Evolutionary conservation across 1,140 invertebrate genomes (phyloP).

Genomic region (Oncopodura yosiiana): DNA sequence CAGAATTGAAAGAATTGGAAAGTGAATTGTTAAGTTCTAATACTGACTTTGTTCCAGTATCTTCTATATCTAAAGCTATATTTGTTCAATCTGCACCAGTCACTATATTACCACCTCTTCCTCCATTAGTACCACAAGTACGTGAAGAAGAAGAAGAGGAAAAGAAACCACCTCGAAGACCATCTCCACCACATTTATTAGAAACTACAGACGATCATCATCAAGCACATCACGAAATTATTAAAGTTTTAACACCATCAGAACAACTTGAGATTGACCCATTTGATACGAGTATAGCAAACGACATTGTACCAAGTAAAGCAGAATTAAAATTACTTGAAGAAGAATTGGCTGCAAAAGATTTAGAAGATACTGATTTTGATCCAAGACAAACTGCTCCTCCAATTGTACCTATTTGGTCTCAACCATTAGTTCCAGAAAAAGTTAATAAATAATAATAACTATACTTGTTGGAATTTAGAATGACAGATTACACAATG

Average conservation of each 20-base stretch:
- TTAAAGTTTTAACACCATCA: too few species aligned
- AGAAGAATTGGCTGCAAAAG: slow-evolving; percentile 30
- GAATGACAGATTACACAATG: slow-evolving; percentile 4
- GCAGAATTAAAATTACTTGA: slow-evolving; percentile 35
- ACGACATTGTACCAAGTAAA: slow-evolving; percentile 33
- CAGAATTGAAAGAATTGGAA: slow-evolving; percentile 31
- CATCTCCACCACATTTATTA: background rate
- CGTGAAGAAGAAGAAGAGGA: background rate
- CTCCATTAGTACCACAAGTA: slow-evolving; percentile 1
- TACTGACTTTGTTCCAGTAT: slow-evolving; percentile 15
- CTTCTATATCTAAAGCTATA: background rate
- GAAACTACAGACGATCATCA: slow-evolving; percentile 32
- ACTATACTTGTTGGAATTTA: too few species aligned
- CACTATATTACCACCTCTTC: background rate
- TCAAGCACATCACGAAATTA: too few species aligned
- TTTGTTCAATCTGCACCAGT: background rate
- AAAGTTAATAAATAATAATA: background rate
- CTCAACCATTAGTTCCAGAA: too few species aligned
- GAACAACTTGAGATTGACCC: too few species aligned
- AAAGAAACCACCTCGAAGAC: background rate
- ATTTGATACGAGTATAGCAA: slow-evolving; percentile 39
- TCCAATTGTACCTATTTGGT: too few species aligned
- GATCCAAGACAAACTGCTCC: too few species aligned
- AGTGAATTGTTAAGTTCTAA: slow-evolving; percentile 36
- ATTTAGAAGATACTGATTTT: too few species aligned